Base-by-base conservation (phyloP, 92 coral and sea anemone genomes). In the Palythoa caribaeorum region DNA sequence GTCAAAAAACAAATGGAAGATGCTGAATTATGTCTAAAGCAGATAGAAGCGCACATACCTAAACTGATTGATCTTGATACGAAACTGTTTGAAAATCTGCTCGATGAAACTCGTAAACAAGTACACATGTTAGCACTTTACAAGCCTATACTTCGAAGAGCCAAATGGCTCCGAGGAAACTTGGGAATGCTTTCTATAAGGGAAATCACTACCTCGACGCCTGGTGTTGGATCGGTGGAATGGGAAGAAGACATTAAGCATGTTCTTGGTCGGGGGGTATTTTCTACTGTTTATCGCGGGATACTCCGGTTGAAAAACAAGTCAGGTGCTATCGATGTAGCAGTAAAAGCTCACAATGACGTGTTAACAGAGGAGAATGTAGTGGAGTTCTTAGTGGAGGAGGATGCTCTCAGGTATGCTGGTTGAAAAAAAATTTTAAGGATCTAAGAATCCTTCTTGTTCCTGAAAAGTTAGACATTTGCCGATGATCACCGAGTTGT, bases 1-100 rank as follows among this genome's bases (percentile, higher is more conserved):
- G 93, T 85, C 35, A 38, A 39, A 48, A 53, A 57, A 6, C 90
- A 88, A 20, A 9, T 93, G 28, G 38, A 20, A 69, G 87, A 90
- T 17, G 87, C 79, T 8, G 60, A 1, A 16, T 39, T 39, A 11
- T 77, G 87, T n/a, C 85, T 93, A 39, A 2, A 79, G 28, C 20
- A 51, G 50, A 65, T 47, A n/a, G 51, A 1, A 53, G 51, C 63
- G 7, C 10, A 10, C 16, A 79, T 88, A 7, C 90, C 90, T 19
- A 69, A 19, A 9, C 10, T 79, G 15, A 88, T 88, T 51, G 74
- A 50, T 68, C 80, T 87, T 14, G 54, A 88, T 38, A 51, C 20
- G 16, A 13, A 16, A 38, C 50, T 88, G 37, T 51, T 59, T 3
- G 6, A 52, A 70, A 15, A 79, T 8, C 72, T 88, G n/a, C 79